These are phyloP conservation scores for Nylanderia fulva DNA, from an alignment of 1,140 invertebrate genomes.

Conservation along the genomic window DNA sequence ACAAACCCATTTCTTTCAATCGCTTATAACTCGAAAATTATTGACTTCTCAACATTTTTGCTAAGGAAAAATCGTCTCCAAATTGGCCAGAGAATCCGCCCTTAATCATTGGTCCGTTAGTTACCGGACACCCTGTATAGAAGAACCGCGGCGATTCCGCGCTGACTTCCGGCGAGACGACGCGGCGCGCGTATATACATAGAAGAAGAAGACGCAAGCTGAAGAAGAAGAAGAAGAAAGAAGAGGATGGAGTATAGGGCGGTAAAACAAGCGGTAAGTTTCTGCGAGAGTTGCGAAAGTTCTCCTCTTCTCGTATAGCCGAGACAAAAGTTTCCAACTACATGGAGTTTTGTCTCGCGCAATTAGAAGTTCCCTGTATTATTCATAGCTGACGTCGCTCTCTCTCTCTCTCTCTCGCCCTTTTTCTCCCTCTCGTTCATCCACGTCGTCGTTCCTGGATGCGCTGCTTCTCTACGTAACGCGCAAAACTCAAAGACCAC, in stretches of 20 bases:
- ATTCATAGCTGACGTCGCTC: slow-evolving; percentile 82
- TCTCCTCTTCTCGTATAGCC: slow-evolving; percentile 68
- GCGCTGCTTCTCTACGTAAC: slow-evolving; percentile 66
- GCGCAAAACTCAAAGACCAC: slow-evolving; percentile 81
- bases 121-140: too few species aligned
- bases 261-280: slow-evolving; percentile 79
- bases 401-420: not conserved
- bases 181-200: slow-evolving; percentile 41
- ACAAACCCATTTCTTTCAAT: too few species aligned
- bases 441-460: slow-evolving; percentile 40
- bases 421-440: slow-evolving; percentile 60
- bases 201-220: too few species aligned
- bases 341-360: slow-evolving; percentile 82
- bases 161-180: slow-evolving; percentile 69
- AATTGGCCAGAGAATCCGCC: too few species aligned
- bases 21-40: too few species aligned
- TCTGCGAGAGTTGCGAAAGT: slow-evolving; percentile 75
- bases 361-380: slow-evolving; percentile 85
- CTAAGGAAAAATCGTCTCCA: too few species aligned
- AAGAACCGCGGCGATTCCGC: slow-evolving; percentile 37
- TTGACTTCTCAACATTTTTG: too few species aligned
- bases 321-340: slow-evolving; percentile 79
- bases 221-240: too few species aligned
- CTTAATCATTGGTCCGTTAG: too few species aligned
- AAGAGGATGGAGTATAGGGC: slow-evolving; percentile 45